Evolutionary conservation across 2,113 vertebrate species (phyloP).

Genomic region (Protomyctophum bolini): DNA sequence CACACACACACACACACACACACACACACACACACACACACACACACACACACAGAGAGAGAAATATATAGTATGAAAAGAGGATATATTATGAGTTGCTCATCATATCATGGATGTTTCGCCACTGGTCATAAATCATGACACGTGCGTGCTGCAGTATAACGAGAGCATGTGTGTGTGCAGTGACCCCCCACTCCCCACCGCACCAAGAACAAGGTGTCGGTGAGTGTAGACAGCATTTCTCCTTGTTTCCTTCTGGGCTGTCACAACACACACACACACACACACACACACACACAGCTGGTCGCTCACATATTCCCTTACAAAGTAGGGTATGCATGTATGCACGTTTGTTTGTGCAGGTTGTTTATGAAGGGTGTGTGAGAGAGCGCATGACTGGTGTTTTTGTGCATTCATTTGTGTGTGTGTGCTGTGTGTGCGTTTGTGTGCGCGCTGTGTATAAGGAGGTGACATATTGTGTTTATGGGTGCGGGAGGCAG

Average conservation of each 20-base stretch:
- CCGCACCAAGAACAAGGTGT: not conserved
- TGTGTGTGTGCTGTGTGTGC: constrained; percentile 11
- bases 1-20: too few species aligned
- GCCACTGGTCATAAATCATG: too few species aligned
- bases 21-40: too few species aligned
- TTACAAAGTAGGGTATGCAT: constrained; percentile 19
- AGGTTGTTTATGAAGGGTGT: constrained; percentile 25
- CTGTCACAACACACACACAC: constrained; percentile 5
- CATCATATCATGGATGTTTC: too few species aligned
- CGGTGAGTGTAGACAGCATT: constrained; percentile 27
- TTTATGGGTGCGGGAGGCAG: not conserved
- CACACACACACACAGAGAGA: too few species aligned
- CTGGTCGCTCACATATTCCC: constrained; percentile 8
- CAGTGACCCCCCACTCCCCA: not conserved
- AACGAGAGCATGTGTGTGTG: not conserved
- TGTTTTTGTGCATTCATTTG: constrained; percentile 28
- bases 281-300: too few species aligned
- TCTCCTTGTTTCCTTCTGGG: constrained; percentile 35
- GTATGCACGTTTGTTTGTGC: constrained; percentile 32
- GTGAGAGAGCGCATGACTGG: constrained; percentile 11
- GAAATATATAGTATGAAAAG: too few species aligned
- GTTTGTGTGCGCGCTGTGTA: not conserved
- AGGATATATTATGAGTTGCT: too few species aligned
- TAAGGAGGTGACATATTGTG: constrained; percentile 21
- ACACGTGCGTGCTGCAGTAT: too few species aligned